Conservation (phyloP, 23 tunicate genomes). For the Trididemnum nubilum region DNA sequence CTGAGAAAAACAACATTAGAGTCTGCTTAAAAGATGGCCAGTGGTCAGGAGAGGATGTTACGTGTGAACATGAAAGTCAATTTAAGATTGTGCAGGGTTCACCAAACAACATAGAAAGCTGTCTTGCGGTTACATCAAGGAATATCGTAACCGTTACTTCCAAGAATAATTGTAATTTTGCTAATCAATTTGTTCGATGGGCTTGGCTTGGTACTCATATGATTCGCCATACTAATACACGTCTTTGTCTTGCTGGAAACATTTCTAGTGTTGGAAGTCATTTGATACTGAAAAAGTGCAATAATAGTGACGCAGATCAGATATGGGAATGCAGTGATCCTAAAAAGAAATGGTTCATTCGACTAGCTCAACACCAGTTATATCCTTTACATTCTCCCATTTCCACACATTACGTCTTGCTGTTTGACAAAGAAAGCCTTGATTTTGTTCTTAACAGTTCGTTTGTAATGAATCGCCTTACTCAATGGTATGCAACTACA, state of each 20-base stretch:
- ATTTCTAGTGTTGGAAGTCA: neutral
- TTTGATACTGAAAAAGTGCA: constrained; percentile 38
- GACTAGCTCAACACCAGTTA: constrained; percentile 9
- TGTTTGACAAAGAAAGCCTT: constrained; percentile 21
- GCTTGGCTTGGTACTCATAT: constrained; percentile 39
- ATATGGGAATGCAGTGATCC: constrained; percentile 53
- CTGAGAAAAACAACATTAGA: constrained; percentile 3
- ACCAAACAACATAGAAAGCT: constrained; percentile 28
- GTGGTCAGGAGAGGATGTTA: constrained; percentile 45
- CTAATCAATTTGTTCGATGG: constrained; percentile 34
- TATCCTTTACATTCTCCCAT: constrained; percentile 42
- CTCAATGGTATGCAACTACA: constrained; percentile 64
- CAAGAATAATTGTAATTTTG: neutral
- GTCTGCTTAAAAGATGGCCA: constrained; percentile 36
- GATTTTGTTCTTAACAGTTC: constrained; percentile 21
- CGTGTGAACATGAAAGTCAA: constrained; percentile 41
- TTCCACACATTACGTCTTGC: constrained; percentile 35
- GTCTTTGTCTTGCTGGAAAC: constrained; percentile 45
- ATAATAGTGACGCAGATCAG: constrained; percentile 37
- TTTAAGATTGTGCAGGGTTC: constrained; percentile 55
- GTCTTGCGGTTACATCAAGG: constrained; percentile 21
- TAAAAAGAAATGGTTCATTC: constrained; percentile 35
- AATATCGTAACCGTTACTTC: neutral
- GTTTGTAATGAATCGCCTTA: neutral
- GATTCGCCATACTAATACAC: constrained; percentile 22